Conservation (phyloP, 2,888 invertebrate genomes). For the Xylota sylvarum region DNA sequence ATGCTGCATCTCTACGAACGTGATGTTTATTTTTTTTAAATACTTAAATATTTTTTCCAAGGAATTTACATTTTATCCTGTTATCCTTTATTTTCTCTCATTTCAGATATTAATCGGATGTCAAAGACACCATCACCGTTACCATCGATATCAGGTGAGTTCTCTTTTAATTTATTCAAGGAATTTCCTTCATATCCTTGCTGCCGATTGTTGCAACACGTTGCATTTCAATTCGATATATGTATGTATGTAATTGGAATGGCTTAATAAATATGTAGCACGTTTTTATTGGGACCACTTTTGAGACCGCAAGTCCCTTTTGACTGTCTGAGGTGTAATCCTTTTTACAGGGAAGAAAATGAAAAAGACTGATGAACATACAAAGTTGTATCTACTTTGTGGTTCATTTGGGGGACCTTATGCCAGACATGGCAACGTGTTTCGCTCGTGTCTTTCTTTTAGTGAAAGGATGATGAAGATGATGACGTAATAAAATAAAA, state of each 20-base stretch:
- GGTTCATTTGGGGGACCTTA: slow-evolving; percentile 68
- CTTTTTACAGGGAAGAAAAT: slow-evolving; percentile 34
- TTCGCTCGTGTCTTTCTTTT: slow-evolving; percentile 66
- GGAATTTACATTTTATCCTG: slow-evolving; percentile 45
- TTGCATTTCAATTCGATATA: slow-evolving; percentile 61
- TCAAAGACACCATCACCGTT: slow-evolving; percentile 84
- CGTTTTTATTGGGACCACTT: slow-evolving; percentile 63
- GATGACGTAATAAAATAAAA: slow-evolving; percentile 68
- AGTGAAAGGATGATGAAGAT: slow-evolving; percentile 64
- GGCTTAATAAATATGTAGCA: slow-evolving; percentile 62
- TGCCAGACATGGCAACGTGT: slow-evolving; percentile 59
- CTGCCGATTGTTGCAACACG: slow-evolving; percentile 78
- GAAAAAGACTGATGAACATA: slow-evolving; percentile 38
- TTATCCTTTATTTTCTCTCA: slow-evolving; percentile 65
- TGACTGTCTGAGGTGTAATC: slow-evolving; percentile 66
- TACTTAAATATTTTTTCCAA: slow-evolving; percentile 58
- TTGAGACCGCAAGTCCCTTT: slow-evolving; percentile 38
- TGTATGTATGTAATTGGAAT: slow-evolving; percentile 6
- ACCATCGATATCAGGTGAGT: slow-evolving; percentile 84
- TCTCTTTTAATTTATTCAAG: slow-evolving; percentile 62
- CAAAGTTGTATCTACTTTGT: slow-evolving; percentile 22
- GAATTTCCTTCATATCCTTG: slow-evolving; percentile 63
- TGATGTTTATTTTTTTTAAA: slow-evolving; percentile 73
- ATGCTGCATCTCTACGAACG: slow-evolving; percentile 47
- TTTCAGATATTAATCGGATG: slow-evolving; percentile 84